Evolutionary conservation across 2,797 vertebrate species (phyloP), one percentile per base, ranked within the genome.

Genomic region (Meda fulgida): DNA sequence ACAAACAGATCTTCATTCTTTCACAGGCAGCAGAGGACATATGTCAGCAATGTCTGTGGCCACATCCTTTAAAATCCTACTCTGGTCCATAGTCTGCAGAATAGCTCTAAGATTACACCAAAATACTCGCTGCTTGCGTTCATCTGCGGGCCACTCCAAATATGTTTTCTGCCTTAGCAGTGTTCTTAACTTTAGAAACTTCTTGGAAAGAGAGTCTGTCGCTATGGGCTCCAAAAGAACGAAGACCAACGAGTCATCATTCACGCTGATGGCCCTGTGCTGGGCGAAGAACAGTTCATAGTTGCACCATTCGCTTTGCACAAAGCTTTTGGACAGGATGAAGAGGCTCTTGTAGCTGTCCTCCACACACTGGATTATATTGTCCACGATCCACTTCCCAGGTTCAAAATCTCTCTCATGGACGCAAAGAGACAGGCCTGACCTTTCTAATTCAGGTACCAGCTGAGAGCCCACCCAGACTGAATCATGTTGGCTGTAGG

Each of bases 271-370:
- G 1, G 96, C 87, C 70, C 94, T 94, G 89, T 97, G 97, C 38
- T 98, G 96, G 65, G 97, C 96, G 86, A 98, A 98, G 87, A 97
- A 97, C 38, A 97, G 94, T 89, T 98, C 97, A 0, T 98, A 97
- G 91, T 97, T 97, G 85, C 97, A 97, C 96, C 96, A 97, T 46
- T 97, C 96, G 0, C 96, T 97, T 91, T 96, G 96, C 70, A 97
- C 93, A 84, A 97, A 97, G 91, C 96, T 94, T 76, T 95, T 94
- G 84, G 97, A 97, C 81, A 97, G 77, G 18, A 97, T 94, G 72
- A 97, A 98, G 79, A 98, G 93, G 0, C 93, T 96, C 88, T 96
- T 97, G 91, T 97, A 96, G 89, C 97, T 97, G 86, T 94, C 95
- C 92, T 97, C 97, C 36, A 97, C 95, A 82, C 94, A 96, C 84